Evolutionary conservation across 2,113 vertebrate genomes (phyloP), one percentile per base, ranked within the genome.

Genomic region (Otocyon megalotis): DNA sequence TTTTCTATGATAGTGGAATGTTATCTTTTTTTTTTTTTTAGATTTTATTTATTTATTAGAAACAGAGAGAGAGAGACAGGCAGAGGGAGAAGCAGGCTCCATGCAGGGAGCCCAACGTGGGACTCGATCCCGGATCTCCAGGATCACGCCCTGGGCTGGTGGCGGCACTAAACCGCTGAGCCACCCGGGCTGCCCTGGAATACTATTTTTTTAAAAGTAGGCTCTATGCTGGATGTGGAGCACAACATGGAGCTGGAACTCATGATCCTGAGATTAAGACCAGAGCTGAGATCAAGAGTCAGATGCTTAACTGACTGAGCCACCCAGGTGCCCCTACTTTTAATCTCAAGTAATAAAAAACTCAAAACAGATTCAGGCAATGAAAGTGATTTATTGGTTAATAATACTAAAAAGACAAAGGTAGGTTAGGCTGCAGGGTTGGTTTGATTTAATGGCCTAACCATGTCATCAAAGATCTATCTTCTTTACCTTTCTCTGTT

Each of bases 331-430:
- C 16, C n/a, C 67, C 67, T 69, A n/a, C 32, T 92, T 85, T 77
- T n/a, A 86, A 62, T 79, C 89, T 88, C 48, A 93, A 94, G 71
- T 81, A 71, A 58, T 8, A 35, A n/a, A 93, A 93, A 93, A 65
- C 26, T 86, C 92, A 76, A 87, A 32, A 96, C 16, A 58, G 22
- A 72, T 48, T 92, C 76, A 35, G 85, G 32, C 28, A 77, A n/a
- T 74, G 20, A 69, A 92, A 82, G 19, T 81, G 50, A 76, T 63
- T 67, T 76, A 37, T 67, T 65, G 35, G 8, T 17, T 79, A 62
- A 60, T 22, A 86, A 32, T 65, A 88, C 37, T 65, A 62, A 93
- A 50, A 96, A 81, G 32, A 53, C 62, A 58, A 85, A 76, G 6
- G 82, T 32, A 69, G 30, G 53, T 48, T 63, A 77, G 58, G 35